Conservation (phyloP, 2,888 invertebrate genomes). For the Corbicula japonica region DNA sequence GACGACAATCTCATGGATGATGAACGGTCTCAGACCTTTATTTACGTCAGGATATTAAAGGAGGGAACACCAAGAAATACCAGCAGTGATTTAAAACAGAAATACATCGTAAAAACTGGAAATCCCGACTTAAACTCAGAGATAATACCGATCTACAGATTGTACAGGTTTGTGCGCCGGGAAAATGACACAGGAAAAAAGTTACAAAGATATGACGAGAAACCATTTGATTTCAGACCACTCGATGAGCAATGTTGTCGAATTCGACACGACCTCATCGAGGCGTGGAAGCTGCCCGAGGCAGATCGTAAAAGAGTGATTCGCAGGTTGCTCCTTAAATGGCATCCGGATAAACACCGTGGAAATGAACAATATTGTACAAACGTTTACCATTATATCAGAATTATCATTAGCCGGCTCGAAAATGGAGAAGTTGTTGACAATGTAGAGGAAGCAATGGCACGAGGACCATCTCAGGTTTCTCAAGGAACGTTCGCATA, state of each 20-base stretch:
- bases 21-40: neutral
- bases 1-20: slow-evolving; percentile 26
- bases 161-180: slow-evolving; percentile 39
- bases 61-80: neutral
- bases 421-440: slow-evolving; percentile 28
- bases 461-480: slow-evolving; percentile 3
- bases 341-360: slow-evolving; percentile 70
- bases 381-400: slow-evolving; percentile 63
- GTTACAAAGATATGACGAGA: slow-evolving; percentile 7
- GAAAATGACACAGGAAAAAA: neutral
- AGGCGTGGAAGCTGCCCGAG: slow-evolving; percentile 54
- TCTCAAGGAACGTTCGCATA: neutral
- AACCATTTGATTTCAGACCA: slow-evolving; percentile 13
- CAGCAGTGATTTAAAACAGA: neutral
- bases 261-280: slow-evolving; percentile 33
- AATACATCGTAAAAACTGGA: slow-evolving; percentile 29
- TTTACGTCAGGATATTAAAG: slow-evolving; percentile 5
- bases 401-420: slow-evolving; percentile 45
- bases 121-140: slow-evolving; percentile 1
- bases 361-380: slow-evolving; percentile 57
- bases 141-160: slow-evolving; percentile 23
- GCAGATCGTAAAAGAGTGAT: slow-evolving; percentile 52
- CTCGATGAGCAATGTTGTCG: slow-evolving; percentile 44
- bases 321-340: slow-evolving; percentile 52
- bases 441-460: slow-evolving; percentile 17